Base-by-base conservation (phyloP, 2,888 invertebrate genomes). In the Thalpophila matura region DNA sequence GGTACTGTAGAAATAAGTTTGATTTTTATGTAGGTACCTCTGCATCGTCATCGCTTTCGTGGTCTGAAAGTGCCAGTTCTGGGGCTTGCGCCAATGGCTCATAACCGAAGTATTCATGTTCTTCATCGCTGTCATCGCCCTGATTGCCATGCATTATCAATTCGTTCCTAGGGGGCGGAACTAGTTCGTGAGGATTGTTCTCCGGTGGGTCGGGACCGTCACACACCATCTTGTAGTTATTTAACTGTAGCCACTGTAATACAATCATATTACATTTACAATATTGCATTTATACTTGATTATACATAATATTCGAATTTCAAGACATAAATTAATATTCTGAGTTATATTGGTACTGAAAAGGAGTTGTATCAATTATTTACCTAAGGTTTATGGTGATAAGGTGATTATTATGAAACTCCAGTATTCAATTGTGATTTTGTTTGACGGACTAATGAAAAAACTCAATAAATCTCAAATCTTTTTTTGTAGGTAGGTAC, bases 81-180 rank as follows among this genome's bases (percentile, higher is more conserved):
- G 94, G 94, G 0, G 89, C 94, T 77, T 95, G 92, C 0, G 96
- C 94, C 38, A 96, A 78, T 1, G 95, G 95, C 78, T 95, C 93
- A 74, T 96, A 96, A 2, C 95, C 96, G 56, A 95, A 95, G 77
- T 95, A 91, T 42, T 92, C 93, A 63, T 91, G 90, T 40, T 91
- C 90, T 60, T 95, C 95, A 60, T 96, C 96, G 58, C 95, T 95
- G 38, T 95, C 96, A 12, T 94, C 95, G 12, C 84, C 84, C 6
- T 86, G 84, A 45, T 87, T 85, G 10, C 89, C 91, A 40, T 90
- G 90, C 71, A 90, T 85, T 53, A 90, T 80, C 12, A 94, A 74
- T 60, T 91, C 91, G 59, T 90, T 89, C 55, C 91, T 85, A 7
- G 92, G 86, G 3, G 94, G 95, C 20, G 93, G 91, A 35, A 88